Conservation (phyloP, 2,888 invertebrate species). For the Pristionchus japonicus region DNA sequence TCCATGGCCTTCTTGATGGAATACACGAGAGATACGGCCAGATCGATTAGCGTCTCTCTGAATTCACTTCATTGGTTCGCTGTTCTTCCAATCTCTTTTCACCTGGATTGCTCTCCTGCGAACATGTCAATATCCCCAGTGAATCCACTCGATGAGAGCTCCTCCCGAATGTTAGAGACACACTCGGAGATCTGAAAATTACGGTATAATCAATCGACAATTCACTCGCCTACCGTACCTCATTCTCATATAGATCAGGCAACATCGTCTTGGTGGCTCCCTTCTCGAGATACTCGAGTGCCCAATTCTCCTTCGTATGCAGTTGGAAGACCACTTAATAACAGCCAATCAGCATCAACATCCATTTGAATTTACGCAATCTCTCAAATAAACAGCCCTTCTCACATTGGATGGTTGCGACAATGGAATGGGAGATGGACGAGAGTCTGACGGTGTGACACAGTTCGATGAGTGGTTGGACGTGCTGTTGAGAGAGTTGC, state of each 20-base stretch:
- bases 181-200: constrained; percentile 66
- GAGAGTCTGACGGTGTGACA: constrained; percentile 67
- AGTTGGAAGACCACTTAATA: constrained; percentile 60
- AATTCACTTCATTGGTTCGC: background rate
- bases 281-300: constrained; percentile 65
- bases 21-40: constrained; percentile 64
- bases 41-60: constrained; percentile 64
- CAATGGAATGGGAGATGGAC: constrained; percentile 20
- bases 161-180: constrained; percentile 62
- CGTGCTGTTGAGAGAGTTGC: constrained; percentile 63
- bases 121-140: constrained; percentile 72
- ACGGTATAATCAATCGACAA: background rate
- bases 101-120: constrained; percentile 57
- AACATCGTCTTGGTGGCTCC: constrained; percentile 68
- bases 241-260: constrained; percentile 73
- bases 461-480: constrained; percentile 72
- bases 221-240: constrained; percentile 53
- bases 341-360: background rate
- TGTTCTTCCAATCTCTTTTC: background rate
- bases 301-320: constrained; percentile 71
- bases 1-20: constrained; percentile 51
- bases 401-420: background rate
- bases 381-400: too few species aligned
- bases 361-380: too few species aligned
- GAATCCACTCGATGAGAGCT: constrained; percentile 65